These are phyloP conservation scores for Coracopsis vasa DNA, from an alignment of 2,113 vertebrate species.

Conservation along the genomic window DNA sequence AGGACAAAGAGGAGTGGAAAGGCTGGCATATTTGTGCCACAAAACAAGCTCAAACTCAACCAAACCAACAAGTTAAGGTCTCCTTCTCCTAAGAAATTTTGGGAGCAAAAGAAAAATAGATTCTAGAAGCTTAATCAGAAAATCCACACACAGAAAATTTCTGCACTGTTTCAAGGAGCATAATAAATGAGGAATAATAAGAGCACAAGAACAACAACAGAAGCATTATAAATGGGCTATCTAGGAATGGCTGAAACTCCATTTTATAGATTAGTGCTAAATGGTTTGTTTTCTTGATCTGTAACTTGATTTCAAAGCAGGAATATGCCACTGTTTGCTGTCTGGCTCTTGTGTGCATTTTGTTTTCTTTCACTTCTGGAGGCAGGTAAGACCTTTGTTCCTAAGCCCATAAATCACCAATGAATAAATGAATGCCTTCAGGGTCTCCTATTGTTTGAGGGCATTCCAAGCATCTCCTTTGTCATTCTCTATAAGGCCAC, in stretches of 20 bases:
- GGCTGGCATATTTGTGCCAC: not conserved
- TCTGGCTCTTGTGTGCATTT: not conserved
- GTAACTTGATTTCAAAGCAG: not conserved
- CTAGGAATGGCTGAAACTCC: not conserved
- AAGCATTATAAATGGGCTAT: not conserved
- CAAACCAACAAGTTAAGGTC: not conserved
- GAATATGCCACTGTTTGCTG: not conserved
- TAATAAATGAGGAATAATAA: not conserved
- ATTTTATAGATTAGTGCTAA: not conserved
- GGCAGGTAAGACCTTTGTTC: constrained; percentile 24
- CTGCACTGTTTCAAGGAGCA: not conserved
- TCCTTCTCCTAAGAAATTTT: not conserved
- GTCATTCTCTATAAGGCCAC: not conserved
- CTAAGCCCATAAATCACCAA: not conserved
- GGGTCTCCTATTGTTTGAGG: not conserved
- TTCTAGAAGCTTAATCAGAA: not conserved
- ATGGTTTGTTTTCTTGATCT: not conserved
- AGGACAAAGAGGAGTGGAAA: not conserved
- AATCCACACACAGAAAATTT: not conserved
- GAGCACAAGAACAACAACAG: not conserved
- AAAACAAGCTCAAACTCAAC: not conserved
- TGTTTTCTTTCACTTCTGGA: not conserved
- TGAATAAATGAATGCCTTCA: not conserved
- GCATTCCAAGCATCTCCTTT: not conserved
- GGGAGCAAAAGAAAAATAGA: not conserved